Evolutionary conservation across 2,113 vertebrate species (phyloP).

Genomic region (Coturnix japonica): DNA sequence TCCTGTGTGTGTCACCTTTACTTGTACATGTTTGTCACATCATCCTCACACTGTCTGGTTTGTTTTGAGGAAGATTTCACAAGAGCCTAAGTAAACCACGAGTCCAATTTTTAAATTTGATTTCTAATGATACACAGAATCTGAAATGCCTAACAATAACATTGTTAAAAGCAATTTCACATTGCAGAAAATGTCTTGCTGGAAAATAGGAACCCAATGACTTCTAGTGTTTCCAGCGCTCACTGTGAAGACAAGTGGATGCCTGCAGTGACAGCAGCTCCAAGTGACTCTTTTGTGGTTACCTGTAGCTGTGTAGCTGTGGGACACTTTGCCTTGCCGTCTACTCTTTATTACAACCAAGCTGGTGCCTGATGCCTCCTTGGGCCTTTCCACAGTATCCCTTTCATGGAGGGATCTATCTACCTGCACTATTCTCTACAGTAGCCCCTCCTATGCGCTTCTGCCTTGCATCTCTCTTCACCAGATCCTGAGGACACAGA

Average conservation of each 20-base stretch:
- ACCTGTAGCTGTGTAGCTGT: rapidly evolving
- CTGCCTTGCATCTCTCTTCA: background rate
- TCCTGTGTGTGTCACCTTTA: background rate
- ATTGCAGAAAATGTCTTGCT: background rate
- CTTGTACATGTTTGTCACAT: background rate
- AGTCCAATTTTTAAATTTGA: background rate
- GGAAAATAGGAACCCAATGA: background rate
- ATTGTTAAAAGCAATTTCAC: background rate
- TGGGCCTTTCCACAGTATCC: rapidly evolving
- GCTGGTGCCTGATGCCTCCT: rapidly evolving
- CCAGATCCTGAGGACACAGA: rapidly evolving
- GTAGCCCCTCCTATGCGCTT: background rate
- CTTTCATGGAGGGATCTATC: background rate
- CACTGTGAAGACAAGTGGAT: background rate
- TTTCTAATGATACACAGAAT: background rate
- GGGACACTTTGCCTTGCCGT: background rate
- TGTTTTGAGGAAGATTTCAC: background rate
- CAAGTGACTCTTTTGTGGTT: background rate
- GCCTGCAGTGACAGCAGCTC: rapidly evolving
- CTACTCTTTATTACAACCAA: background rate
- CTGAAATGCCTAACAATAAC: background rate
- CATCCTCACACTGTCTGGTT: background rate
- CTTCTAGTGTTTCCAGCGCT: background rate
- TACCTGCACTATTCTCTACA: background rate
- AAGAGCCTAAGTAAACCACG: background rate